phyloP scores from a whole-genome alignment of 2,888 invertebrate species.

The Watsonalla cultraria region DNA sequence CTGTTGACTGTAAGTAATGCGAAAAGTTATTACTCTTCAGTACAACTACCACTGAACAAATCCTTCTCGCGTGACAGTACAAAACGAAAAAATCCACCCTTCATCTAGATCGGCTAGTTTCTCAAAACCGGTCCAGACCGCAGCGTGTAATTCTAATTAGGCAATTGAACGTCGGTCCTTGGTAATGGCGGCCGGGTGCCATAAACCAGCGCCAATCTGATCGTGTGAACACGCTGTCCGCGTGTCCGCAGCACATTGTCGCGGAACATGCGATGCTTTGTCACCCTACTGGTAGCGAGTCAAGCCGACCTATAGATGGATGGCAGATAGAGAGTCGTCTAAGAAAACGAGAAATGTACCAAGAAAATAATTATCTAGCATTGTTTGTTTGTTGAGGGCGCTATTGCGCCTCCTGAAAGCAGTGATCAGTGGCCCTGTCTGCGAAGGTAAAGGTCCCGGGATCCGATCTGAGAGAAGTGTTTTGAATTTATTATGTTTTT shows the following conservation, averaged over 20 bases:
- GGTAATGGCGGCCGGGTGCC: constrained; percentile 66
- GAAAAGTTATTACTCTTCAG: not conserved
- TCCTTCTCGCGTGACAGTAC: constrained; percentile 12
- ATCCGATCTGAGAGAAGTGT: too few species aligned
- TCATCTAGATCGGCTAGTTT: constrained; percentile 34
- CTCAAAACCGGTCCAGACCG: constrained; percentile 47
- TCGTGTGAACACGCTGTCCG: constrained; percentile 72
- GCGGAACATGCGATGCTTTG: constrained; percentile 71
- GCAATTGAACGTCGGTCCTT: constrained; percentile 61
- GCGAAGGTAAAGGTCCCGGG: too few species aligned
- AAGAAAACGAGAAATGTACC: not conserved
- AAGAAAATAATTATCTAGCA: not conserved
- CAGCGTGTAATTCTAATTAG: constrained; percentile 72
- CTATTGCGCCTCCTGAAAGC: too few species aligned
- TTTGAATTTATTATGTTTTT: too few species aligned
- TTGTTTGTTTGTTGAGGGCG: not conserved
- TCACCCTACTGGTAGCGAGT: constrained; percentile 61
- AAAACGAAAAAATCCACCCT: constrained; percentile 17
- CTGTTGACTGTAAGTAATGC: too few species aligned
- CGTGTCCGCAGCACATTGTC: constrained; percentile 60
- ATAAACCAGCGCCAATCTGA: constrained; percentile 71
- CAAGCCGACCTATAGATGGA: not conserved
- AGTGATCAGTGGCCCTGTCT: too few species aligned
- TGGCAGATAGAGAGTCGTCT: not conserved
- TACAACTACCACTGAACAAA: not conserved